Conservation (phyloP, 2,888 invertebrate species). For the Yponomeuta sedellus region DNA sequence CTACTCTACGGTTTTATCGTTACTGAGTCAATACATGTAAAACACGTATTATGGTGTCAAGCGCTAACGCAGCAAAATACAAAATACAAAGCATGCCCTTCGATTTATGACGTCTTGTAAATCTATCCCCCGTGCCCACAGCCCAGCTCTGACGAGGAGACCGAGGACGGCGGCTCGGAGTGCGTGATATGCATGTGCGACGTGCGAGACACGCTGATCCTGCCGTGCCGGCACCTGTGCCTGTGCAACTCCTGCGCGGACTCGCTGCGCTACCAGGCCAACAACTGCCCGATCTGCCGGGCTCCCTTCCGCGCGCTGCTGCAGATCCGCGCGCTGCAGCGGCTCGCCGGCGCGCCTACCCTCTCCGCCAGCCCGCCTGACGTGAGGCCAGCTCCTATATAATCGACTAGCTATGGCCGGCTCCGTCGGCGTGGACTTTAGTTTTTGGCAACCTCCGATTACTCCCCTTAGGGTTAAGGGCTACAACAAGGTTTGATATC, state of each 20-base stretch:
- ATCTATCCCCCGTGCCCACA: slow-evolving; percentile 30
- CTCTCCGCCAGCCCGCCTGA: slow-evolving; percentile 66
- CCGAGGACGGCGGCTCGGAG: slow-evolving; percentile 96
- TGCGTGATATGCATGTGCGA: slow-evolving; percentile 99
- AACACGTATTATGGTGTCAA: too few relatives aligned
- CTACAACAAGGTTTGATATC: too few relatives aligned
- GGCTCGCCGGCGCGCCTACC: slow-evolving; percentile 73
- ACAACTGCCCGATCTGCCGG: slow-evolving; percentile 98
- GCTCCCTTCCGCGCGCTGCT: slow-evolving; percentile 98
- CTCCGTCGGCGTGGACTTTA: too few relatives aligned
- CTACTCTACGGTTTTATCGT: too few relatives aligned
- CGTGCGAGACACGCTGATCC: slow-evolving; percentile 95
- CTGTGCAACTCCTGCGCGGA: slow-evolving; percentile 98
- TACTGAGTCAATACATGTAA: too few relatives aligned
- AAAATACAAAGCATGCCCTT: too few relatives aligned
- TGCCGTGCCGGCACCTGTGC: slow-evolving; percentile 99
- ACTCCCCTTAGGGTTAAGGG: too few relatives aligned
- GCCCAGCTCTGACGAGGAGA: slow-evolving; percentile 86
- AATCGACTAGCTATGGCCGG: too few relatives aligned
- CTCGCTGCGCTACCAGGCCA: slow-evolving; percentile 96
- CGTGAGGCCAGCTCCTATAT: too few relatives aligned
- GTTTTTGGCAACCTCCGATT: too few relatives aligned
- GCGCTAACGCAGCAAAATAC: too few relatives aligned
- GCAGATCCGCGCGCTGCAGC: slow-evolving; percentile 95
- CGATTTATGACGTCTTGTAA: too few relatives aligned